phyloP scores from a whole-genome alignment of 2,888 invertebrate genomes.

The Tinea trinotella region DNA sequence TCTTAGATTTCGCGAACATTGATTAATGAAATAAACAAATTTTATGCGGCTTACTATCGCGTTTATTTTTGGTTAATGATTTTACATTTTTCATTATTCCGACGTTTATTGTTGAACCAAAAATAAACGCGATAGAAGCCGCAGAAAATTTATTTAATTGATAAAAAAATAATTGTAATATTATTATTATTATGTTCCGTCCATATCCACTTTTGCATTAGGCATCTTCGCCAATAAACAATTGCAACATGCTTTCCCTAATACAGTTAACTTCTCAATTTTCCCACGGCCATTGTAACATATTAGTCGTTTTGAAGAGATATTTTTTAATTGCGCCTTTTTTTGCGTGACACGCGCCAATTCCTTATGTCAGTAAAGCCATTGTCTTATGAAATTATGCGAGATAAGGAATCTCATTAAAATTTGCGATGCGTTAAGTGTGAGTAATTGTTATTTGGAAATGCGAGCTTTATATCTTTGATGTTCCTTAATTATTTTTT shows the following conservation, averaged over 20 bases:
- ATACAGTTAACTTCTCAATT: constrained; percentile 12
- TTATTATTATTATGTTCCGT: no score
- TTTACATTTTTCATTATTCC: no score
- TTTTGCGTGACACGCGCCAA: constrained; percentile 19
- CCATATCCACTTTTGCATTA: neutral
- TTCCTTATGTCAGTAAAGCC: constrained; percentile 14
- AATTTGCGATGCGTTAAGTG: constrained; percentile 16
- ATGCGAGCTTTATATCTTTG: neutral
- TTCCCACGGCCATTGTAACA: constrained; percentile 17
- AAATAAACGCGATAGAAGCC: no score
- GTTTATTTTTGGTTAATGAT: no score
- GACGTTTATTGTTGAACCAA: no score
- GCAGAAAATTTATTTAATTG: neutral
- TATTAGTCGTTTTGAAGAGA: constrained; percentile 1
- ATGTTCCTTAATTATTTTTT: no score
- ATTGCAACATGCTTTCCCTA: constrained; percentile 10
- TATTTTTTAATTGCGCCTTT: constrained; percentile 14
- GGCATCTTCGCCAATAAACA: neutral
- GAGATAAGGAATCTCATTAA: constrained; percentile 15
- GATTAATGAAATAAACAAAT: no score
- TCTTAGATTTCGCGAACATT: no score
- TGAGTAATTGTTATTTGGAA: neutral
- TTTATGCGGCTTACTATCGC: no score
- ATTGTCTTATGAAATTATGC: constrained; percentile 16
- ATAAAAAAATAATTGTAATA: no score